A percentile compares a stretch with the other conserved stretches of the same genome.
These are phyloP conservation scores for Manis pentadactyla DNA, from an alignment of 2,797 vertebrate genomes.

Conservation along the genomic window DNA sequence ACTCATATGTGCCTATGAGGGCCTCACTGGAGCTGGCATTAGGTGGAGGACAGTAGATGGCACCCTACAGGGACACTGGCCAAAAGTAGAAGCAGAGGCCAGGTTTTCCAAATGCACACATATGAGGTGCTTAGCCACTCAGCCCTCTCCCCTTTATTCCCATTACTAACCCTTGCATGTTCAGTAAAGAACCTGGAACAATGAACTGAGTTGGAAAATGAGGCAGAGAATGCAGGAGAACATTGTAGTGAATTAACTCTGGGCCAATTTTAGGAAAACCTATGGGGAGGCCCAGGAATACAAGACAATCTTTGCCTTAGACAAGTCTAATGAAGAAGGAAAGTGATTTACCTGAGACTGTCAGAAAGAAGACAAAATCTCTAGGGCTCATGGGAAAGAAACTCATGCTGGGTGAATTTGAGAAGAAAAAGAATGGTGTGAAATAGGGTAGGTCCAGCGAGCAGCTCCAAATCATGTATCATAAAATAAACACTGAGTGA, in stretches of 20 bases:
- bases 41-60: background rate
- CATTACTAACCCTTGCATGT: rapidly evolving
- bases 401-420: rapidly evolving
- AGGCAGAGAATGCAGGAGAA: background rate
- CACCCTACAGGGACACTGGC: background rate
- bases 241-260: background rate
- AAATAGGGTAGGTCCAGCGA: background rate
- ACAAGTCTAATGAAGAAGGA: background rate
- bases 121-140: too few species aligned
- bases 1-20: background rate
- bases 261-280: background rate
- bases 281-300: background rate
- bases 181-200: background rate
- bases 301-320: background rate
- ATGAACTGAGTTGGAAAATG: background rate
- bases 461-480: background rate
- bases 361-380: background rate
- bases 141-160: too few species aligned
- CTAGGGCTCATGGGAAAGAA: background rate
- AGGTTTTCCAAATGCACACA: background rate
- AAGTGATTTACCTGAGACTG: background rate
- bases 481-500: background rate
- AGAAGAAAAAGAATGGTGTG: background rate
- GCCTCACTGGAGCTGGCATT: background rate
- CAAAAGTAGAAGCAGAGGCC: background rate